Conservation (phyloP, 2,113 vertebrate species). For the Crotalus horridus region DNA sequence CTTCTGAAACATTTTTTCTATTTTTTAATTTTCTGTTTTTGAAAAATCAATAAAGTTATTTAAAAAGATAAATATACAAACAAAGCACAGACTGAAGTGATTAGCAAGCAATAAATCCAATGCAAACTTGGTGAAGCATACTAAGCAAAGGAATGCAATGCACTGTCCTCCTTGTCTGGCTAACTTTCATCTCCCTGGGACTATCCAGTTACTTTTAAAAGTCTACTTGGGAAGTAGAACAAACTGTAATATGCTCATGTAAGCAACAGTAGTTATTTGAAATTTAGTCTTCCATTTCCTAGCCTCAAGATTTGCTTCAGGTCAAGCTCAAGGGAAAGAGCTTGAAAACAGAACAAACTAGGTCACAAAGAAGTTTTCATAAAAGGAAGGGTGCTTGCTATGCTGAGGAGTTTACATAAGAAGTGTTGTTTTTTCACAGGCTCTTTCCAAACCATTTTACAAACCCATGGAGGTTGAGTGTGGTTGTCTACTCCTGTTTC, state of each 20-base stretch:
- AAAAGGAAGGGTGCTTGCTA: neutral
- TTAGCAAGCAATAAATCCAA: constrained; percentile 55
- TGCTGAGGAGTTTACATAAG: neutral
- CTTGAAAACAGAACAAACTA: neutral
- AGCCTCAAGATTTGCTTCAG: constrained; percentile 38
- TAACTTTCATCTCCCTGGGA: constrained; percentile 50
- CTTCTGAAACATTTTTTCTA: neutral
- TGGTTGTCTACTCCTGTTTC: neutral
- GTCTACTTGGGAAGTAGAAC: constrained; percentile 48
- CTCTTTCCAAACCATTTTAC: neutral
- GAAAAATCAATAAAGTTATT: neutral
- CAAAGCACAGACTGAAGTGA: constrained; percentile 49
- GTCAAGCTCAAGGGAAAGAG: constrained; percentile 24
- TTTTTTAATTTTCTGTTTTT: neutral
- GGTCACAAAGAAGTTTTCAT: neutral
- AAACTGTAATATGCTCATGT: constrained; percentile 46
- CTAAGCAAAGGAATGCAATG: constrained; percentile 34
- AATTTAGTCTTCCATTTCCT: constrained; percentile 11
- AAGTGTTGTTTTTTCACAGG: neutral
- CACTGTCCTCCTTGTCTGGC: constrained; percentile 37
- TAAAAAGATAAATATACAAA: constrained; percentile 39
- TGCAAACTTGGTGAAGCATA: constrained; percentile 56
- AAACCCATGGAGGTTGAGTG: neutral
- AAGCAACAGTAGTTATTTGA: constrained; percentile 39
- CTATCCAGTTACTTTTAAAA: constrained; percentile 60